Base-by-base conservation (phyloP, 1,140 invertebrate species). In the Helicoverpa armigera region DNA sequence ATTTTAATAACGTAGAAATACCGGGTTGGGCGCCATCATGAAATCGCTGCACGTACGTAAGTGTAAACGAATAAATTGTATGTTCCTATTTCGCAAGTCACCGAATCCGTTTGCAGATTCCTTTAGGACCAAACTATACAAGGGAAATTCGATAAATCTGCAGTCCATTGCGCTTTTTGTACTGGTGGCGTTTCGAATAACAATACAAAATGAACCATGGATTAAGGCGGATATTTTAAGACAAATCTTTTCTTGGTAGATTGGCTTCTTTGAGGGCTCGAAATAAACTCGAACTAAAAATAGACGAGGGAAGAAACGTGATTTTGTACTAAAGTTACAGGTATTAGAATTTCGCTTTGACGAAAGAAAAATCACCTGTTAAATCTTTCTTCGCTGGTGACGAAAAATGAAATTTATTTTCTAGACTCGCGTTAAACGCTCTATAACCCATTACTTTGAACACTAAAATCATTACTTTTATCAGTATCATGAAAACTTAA, bases 61-160 rank as follows among this genome's bases (percentile, higher is more conserved):
- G 61, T 77, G 75, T 67, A 77, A 77, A 77, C 61, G 75, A 77
- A 77, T 77, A 77, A 77, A 77, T 77, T 77, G 43, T 77, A 54
- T 65, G 75, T 77, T 77, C 75, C 61, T 77, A 65, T 77, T 77
- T 77, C 75, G 75, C 75, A 77, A 77, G 75, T 77, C 75, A 77
- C 75, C 75, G 51, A 67, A 67, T 77, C 75, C 75, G 61, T 67
- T 77, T 53, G 31, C 61, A 53, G 75, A 31, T 61, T 29, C 51
- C 48, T 67, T 12, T 29, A 53, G 13, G 43, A 77, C n/a, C 23
- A 50, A 35, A 77, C 29, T 54, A 72, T 72, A 31, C 12, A 11
- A 10, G 29, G 54, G n/a, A 10, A 16, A 54, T 18, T 77, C 11
- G 18, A 29, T 16, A 35, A 29, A 53, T 51, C 29, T 63, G 12